phyloP scores from a whole-genome alignment of 2,113 vertebrate species.

The Nesoenas mayeri region DNA sequence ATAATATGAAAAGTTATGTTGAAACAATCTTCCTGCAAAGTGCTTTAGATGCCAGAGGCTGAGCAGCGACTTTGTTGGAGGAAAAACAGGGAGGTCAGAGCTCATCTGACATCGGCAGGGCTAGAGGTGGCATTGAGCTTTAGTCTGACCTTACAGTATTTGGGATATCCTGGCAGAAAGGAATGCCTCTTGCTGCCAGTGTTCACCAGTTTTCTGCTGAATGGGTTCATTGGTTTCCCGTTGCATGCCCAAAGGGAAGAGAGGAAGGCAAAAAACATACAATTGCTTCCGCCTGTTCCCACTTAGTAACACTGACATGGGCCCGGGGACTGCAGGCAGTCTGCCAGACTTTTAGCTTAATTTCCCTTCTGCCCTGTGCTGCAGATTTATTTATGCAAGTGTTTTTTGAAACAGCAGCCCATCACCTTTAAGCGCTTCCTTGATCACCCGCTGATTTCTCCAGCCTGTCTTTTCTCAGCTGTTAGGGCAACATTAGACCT shows the following conservation, averaged over 20 bases:
- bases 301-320: rapidly evolving
- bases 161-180: neutral
- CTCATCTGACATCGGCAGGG: neutral
- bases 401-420: conserved; percentile 26
- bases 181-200: neutral
- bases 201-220: neutral
- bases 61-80: neutral
- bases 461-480: conserved; percentile 12
- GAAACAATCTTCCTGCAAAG: neutral
- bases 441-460: conserved; percentile 19
- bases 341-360: neutral
- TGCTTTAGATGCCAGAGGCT: neutral
- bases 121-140: neutral
- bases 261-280: neutral
- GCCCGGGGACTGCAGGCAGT: neutral
- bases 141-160: neutral
- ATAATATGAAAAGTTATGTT: neutral
- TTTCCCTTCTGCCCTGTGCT: conserved; percentile 10
- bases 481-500: neutral
- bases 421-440: conserved; percentile 53
- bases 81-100: neutral
- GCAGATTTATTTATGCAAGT: conserved; percentile 52
- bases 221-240: neutral
- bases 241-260: neutral
- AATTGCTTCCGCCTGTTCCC: neutral